Conservation (phyloP, 2,888 invertebrate species). For the Lottia gigantea region DNA sequence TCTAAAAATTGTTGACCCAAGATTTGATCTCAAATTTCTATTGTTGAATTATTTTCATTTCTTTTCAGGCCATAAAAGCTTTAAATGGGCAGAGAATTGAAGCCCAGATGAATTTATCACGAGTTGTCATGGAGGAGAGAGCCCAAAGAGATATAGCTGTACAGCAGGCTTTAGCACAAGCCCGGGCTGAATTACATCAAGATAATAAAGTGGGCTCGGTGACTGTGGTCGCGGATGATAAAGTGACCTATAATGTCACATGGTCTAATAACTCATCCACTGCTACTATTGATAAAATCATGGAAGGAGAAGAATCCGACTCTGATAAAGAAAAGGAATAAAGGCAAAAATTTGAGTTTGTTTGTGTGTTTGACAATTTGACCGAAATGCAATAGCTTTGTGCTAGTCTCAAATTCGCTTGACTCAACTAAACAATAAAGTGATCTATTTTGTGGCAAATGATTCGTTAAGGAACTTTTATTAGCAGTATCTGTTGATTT, state of each 20-base stretch:
- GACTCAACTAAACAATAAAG: too few relatives aligned
- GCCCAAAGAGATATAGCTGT: conserved; percentile 65
- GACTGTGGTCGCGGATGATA: conserved; percentile 56
- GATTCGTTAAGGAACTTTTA: too few relatives aligned
- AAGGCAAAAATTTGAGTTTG: neutral
- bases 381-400: too few relatives aligned
- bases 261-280: conserved; percentile 40
- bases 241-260: conserved; percentile 46
- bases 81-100: conserved; percentile 62
- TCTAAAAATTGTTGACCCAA: too few relatives aligned
- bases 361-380: neutral
- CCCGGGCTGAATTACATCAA: conserved; percentile 53
- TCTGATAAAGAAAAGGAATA: conserved; percentile 43
- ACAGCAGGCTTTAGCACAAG: conserved; percentile 63
- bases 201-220: conserved; percentile 55
- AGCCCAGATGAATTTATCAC: conserved; percentile 61
- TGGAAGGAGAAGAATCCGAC: conserved; percentile 38
- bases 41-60: neutral
- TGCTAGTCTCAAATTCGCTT: too few relatives aligned
- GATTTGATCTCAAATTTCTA: too few relatives aligned
- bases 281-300: conserved; percentile 47
- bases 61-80: conserved; percentile 48
- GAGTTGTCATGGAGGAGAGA: conserved; percentile 64
- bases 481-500: too few relatives aligned
- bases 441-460: too few relatives aligned